Evolutionary conservation across 2,888 invertebrate genomes (phyloP), one percentile per base, ranked within the genome.

Genomic region (Nemurella pictetii): DNA sequence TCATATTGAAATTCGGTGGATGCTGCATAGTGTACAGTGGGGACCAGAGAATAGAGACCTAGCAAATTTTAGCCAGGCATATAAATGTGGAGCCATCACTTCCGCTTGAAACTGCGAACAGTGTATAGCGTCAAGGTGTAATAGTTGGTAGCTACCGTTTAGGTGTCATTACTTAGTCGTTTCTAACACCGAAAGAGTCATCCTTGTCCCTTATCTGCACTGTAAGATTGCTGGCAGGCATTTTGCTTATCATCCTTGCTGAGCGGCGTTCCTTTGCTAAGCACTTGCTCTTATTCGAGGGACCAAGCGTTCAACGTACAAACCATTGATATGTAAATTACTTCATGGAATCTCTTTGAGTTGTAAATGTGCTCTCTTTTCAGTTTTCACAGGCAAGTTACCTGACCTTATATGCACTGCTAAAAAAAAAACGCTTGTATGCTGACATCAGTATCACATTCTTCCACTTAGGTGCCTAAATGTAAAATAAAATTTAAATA

Each of bases 271-370:
- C 81, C 55, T 30, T 74, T 7, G 32, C 82, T 77, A 72, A 73
- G 32, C 28, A 32, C 72, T 28, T 80, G 72, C 80, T 80, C 36
- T 55, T 20, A 26, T 32, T 74, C 81, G 30, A 26, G 35, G 30
- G 36, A 78, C 73, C 80, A 25, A 20, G 32, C 80, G 84, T 32
- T 74, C 83, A 27, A 20, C 77, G 74, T 75, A 78, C 36, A 36
- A 84, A 55, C 83, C 83, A 85, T 85, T 85, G 85, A 85, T 83
- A 85, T 85, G 85, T 55, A 85, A 83, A 85, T 85, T 83, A 36
- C 36, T 55, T 55, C 28, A 28, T 81, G 55, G 55, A 32, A 77
- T 29, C 77, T 74, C 85, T 85, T 85, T 85, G 85, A 85, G 85
- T 83, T 85, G 85, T 83, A 85, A 85, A 85, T 85, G 81, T 29